Conservation (phyloP, 2,113 vertebrate species). For the Strix uralensis region DNA sequence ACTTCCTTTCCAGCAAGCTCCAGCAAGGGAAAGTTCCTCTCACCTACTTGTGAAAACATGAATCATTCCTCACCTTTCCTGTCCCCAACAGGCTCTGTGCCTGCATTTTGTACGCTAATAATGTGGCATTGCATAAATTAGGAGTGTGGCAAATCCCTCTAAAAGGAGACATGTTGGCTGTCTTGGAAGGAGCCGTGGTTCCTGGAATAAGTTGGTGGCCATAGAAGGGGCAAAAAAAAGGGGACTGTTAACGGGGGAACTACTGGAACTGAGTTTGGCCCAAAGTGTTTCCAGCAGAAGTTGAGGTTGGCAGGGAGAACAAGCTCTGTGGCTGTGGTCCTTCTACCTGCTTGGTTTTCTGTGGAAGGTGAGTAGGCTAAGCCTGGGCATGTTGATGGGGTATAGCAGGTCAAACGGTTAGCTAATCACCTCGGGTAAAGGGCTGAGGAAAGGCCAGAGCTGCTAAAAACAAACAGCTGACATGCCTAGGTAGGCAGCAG, state of each 20-base stretch:
- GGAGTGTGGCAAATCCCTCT: slow-evolving; percentile 34
- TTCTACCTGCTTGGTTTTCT: neutral
- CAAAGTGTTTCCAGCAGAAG: neutral
- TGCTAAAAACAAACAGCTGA: neutral
- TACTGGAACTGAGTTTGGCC: neutral
- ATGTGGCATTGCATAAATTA: slow-evolving; percentile 61
- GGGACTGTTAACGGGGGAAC: neutral
- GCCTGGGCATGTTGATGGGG: neutral
- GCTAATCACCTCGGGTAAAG: slow-evolving; percentile 10
- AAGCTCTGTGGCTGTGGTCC: neutral
- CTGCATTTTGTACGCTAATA: slow-evolving; percentile 55
- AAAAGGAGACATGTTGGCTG: neutral
- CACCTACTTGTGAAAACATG: slow-evolving; percentile 48
- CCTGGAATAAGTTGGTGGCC: neutral
- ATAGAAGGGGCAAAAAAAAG: neutral
- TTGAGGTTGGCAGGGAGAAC: neutral
- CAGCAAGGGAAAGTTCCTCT: slow-evolving; percentile 35
- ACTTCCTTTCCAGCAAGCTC: neutral
- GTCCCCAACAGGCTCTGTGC: slow-evolving; percentile 53
- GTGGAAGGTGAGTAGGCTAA: neutral
- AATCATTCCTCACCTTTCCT: slow-evolving; percentile 66
- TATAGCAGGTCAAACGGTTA: slow-evolving; percentile 36
- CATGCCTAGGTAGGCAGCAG: neutral
- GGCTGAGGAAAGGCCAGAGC: neutral
- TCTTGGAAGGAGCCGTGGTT: neutral